Conservation (phyloP, 2,797 vertebrate species). For the Phrynocephalus vlangalii region DNA sequence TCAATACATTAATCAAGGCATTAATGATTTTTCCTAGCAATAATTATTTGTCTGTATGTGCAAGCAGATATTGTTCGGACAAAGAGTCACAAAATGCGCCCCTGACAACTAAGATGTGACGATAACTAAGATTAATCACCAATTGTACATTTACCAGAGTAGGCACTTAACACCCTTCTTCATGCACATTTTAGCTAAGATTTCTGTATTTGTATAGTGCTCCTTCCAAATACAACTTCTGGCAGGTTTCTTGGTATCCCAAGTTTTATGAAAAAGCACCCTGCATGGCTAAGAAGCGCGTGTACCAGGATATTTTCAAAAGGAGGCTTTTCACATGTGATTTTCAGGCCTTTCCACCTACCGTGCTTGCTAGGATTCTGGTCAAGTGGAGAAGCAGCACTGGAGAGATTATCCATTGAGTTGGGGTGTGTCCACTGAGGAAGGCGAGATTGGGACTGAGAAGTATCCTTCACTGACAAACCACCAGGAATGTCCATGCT, state of each 20-base stretch:
- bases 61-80: not conserved
- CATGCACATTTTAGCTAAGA: not conserved
- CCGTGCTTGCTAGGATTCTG: slow-evolving; percentile 96
- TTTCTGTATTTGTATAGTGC: not conserved
- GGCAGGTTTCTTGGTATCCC: not conserved
- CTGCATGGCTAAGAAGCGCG: not conserved
- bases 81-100: not conserved
- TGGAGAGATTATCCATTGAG: slow-evolving; percentile 92
- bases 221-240: not conserved
- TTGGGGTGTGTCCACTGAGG: slow-evolving; percentile 99
- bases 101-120: not conserved
- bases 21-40: not conserved
- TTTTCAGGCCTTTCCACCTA: slow-evolving; percentile 63
- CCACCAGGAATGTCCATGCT: slow-evolving; percentile 93
- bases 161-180: not conserved
- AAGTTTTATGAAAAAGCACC: not conserved
- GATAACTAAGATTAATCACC: not conserved
- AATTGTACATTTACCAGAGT: too few relatives aligned
- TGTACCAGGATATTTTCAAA: fast-evolving
- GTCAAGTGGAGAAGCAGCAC: slow-evolving; percentile 92
- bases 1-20: not conserved
- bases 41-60: not conserved
- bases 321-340: fast-evolving
- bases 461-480: slow-evolving; percentile 93
- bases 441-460: slow-evolving; percentile 96